A percentile compares a stretch with the other conserved stretches of the same genome.
Conservation (phyloP, 2,888 invertebrate species). For the Slavum lentiscoides region DNA sequence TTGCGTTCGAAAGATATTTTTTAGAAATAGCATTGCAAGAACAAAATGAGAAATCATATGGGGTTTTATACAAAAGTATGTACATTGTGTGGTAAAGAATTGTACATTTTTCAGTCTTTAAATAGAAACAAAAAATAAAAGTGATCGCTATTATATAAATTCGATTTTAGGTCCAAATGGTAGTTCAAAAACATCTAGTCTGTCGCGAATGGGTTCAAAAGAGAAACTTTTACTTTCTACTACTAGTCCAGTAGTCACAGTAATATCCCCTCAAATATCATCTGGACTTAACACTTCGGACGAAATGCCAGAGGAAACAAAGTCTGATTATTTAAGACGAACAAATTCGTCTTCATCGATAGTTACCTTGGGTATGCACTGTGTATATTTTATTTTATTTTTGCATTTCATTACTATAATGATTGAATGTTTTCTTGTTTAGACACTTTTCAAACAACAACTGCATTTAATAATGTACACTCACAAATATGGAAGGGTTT, state of each 20-base stretch:
- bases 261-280: slow-evolving; percentile 20
- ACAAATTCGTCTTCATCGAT: slow-evolving; percentile 47
- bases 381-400: too few species aligned
- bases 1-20: slow-evolving; percentile 87
- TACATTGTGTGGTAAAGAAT: background rate
- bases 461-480: slow-evolving; percentile 73
- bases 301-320: slow-evolving; percentile 35
- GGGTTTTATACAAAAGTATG: slow-evolving; percentile 44
- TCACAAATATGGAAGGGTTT: slow-evolving; percentile 87
- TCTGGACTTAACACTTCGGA: slow-evolving; percentile 20
- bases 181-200: slow-evolving; percentile 18
- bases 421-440: background rate
- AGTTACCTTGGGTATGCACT: slow-evolving; percentile 33
- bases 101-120: background rate
- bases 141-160: background rate
- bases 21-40: slow-evolving; percentile 72
- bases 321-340: slow-evolving; percentile 40
- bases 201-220: slow-evolving; percentile 20
- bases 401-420: too few species aligned
- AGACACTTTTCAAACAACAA: slow-evolving; percentile 57
- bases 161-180: slow-evolving; percentile 29
- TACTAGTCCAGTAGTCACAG: slow-evolving; percentile 23
- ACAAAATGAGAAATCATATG: slow-evolving; percentile 59
- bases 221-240: slow-evolving; percentile 6
- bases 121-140: background rate